Conservation (phyloP, 2,113 vertebrate species). For the Micronisus gabar region DNA sequence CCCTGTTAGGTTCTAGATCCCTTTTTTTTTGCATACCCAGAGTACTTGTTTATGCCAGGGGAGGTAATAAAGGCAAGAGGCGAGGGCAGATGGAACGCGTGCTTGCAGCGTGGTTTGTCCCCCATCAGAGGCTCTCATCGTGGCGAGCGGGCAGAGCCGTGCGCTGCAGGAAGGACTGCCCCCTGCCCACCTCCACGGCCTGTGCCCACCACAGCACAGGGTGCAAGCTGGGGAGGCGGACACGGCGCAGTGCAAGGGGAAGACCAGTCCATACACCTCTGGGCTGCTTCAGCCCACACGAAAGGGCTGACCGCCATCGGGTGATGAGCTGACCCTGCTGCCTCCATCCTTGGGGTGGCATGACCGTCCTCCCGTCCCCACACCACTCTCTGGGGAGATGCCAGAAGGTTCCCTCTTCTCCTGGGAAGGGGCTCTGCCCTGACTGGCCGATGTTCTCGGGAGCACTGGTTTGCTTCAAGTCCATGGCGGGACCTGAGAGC, state of each 20-base stretch:
- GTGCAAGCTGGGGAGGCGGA: not conserved
- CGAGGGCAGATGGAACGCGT: not conserved
- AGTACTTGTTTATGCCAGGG: not conserved
- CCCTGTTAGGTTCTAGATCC: not conserved
- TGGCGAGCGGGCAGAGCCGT: not conserved
- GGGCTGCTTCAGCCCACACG: not conserved
- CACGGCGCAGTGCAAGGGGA: fast-evolving
- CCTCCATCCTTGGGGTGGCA: not conserved
- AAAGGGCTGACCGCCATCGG: fast-evolving
- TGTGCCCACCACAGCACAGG: not conserved
- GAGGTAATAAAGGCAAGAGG: not conserved
- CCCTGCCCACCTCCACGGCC: not conserved
- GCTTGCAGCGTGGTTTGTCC: not conserved
- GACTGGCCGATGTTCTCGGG: fast-evolving
- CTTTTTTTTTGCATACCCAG: fast-evolving
- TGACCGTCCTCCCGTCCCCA: not conserved
- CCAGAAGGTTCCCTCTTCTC: not conserved
- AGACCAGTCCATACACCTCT: not conserved
- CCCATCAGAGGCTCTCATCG: not conserved
- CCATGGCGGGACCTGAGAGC: fast-evolving
- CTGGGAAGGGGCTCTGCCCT: not conserved
- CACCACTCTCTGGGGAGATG: fast-evolving
- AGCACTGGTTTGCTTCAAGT: fast-evolving
- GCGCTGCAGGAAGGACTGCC: not conserved
- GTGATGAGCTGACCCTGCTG: not conserved